Conservation (phyloP, 2,888 invertebrate species). For the Beris morrisii region DNA sequence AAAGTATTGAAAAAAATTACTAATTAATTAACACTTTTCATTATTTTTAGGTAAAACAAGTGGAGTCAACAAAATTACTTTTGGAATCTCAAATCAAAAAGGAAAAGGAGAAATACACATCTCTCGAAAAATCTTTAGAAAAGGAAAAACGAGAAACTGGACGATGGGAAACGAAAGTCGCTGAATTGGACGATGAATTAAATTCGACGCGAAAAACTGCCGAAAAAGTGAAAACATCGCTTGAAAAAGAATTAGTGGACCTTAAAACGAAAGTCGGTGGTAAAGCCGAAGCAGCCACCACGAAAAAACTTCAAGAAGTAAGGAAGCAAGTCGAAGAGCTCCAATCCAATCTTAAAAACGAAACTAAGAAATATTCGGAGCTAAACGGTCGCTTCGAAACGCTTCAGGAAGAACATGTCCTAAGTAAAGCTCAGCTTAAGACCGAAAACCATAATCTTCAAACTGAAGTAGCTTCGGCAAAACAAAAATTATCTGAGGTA, state of each 20-base stretch:
- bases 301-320: slow-evolving; percentile 68
- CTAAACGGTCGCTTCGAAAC: slow-evolving; percentile 81
- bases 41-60: slow-evolving; percentile 54
- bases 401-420: slow-evolving; percentile 81
- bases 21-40: too few relatives aligned
- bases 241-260: slow-evolving; percentile 76
- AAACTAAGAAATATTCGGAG: slow-evolving; percentile 76
- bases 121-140: slow-evolving; percentile 67
- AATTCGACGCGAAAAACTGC: slow-evolving; percentile 63
- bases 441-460: slow-evolving; percentile 80
- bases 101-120: slow-evolving; percentile 56
- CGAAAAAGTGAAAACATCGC: slow-evolving; percentile 67
- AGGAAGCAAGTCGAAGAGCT: slow-evolving; percentile 61
- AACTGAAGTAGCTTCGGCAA: slow-evolving; percentile 51
- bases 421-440: slow-evolving; percentile 78
- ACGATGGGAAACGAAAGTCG: slow-evolving; percentile 66
- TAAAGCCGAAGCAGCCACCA: slow-evolving; percentile 64
- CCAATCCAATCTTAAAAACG: slow-evolving; percentile 67
- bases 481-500: slow-evolving; percentile 48
- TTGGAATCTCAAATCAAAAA: slow-evolving; percentile 58
- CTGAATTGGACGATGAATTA: slow-evolving; percentile 64
- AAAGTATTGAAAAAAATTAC: too few relatives aligned
- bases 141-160: slow-evolving; percentile 65
- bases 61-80: slow-evolving; percentile 56
- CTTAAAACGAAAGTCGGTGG: slow-evolving; percentile 66